Conservation (phyloP, 2,888 invertebrate genomes). For the Polyommatus icarus region DNA sequence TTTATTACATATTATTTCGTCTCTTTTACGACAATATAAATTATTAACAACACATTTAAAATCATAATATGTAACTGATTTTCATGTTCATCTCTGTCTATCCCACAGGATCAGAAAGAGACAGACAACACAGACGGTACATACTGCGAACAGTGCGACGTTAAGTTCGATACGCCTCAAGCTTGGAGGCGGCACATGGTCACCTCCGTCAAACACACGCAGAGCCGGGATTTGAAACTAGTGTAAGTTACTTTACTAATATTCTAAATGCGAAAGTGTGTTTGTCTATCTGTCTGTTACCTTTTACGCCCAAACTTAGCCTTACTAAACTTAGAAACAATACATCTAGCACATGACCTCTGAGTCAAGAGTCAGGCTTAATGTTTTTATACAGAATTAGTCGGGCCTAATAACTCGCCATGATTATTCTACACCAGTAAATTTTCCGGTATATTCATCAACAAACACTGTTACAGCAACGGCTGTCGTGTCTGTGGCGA, state of each 20-base stretch:
- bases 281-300: no score
- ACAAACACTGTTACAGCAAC: slow-evolving; percentile 51
- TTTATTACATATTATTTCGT: no score
- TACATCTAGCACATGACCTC: no score
- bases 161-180: slow-evolving; percentile 62
- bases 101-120: slow-evolving; percentile 44
- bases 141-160: slow-evolving; percentile 66
- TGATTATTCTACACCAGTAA: no score
- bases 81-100: not conserved
- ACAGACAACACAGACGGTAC: slow-evolving; percentile 47
- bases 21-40: no score
- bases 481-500: slow-evolving; percentile 68
- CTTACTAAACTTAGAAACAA: no score
- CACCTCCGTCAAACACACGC: slow-evolving; percentile 61
- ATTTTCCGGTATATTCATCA: no score
- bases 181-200: slow-evolving; percentile 70
- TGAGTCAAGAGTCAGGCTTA: no score
- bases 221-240: slow-evolving; percentile 56
- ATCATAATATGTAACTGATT: not conserved
- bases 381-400: no score
- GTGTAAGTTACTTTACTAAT: slow-evolving; percentile 39
- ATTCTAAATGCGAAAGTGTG: no score
- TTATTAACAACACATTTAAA: not conserved
- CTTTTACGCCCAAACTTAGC: no score
- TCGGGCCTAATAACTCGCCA: no score